Evolutionary conservation across 2,797 vertebrate genomes (phyloP).

Genomic region (Sparus aurata): DNA sequence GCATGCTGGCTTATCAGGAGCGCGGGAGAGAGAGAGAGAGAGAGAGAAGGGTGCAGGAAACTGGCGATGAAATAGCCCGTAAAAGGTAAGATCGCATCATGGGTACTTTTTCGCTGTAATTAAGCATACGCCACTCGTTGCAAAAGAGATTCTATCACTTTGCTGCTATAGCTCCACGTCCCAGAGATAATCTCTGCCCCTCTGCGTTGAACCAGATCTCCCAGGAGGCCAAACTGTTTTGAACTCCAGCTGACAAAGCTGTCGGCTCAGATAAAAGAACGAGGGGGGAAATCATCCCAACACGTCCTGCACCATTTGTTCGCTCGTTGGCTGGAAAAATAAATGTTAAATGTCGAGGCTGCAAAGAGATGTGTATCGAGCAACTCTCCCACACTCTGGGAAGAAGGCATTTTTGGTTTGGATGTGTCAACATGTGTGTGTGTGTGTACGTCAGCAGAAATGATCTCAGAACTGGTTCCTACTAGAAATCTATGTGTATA

Average conservation of each 20-base stretch:
- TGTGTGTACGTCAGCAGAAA: slow-evolving; percentile 12
- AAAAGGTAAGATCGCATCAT: slow-evolving; percentile 81
- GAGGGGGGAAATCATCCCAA: slow-evolving; percentile 77
- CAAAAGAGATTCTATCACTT: slow-evolving; percentile 83
- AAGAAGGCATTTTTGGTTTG: slow-evolving; percentile 52
- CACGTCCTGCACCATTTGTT: slow-evolving; percentile 83
- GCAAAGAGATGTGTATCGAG: slow-evolving; percentile 82
- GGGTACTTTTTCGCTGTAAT: slow-evolving; percentile 85
- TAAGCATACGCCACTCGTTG: slow-evolving; percentile 77
- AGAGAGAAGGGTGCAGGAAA: slow-evolving; percentile 67
- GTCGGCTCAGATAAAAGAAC: slow-evolving; percentile 79
- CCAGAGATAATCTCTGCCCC: slow-evolving; percentile 76
- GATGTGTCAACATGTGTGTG: slow-evolving; percentile 33
- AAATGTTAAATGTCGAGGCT: slow-evolving; percentile 76
- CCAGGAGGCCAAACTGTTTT: slow-evolving; percentile 77
- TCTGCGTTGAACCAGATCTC: slow-evolving; percentile 75
- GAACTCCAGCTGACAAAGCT: slow-evolving; percentile 81
- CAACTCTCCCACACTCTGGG: slow-evolving; percentile 84
- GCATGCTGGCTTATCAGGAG: slow-evolving; percentile 58
- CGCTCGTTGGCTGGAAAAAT: slow-evolving; percentile 82
- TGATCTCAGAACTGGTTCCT: not conserved
- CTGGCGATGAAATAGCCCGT: slow-evolving; percentile 81
- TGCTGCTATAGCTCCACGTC: slow-evolving; percentile 64
- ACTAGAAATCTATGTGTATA: not conserved
- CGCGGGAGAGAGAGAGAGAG: not conserved